Percentiles rank a stretch among this genome's conserved stretches.
Conservation (phyloP, 2,888 invertebrate genomes). For the Beris morrisii region DNA sequence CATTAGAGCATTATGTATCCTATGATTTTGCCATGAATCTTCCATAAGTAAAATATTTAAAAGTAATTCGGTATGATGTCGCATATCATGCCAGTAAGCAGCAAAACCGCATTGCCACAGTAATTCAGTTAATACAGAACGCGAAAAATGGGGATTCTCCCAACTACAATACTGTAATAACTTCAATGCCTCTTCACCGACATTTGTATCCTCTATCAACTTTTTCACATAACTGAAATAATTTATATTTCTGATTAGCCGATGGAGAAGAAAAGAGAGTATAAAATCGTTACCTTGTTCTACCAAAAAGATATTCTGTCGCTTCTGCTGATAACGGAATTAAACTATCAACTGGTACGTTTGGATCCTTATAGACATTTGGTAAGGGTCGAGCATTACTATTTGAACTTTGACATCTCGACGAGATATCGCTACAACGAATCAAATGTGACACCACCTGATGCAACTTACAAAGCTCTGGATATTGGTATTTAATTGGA, state of each 20-base stretch:
- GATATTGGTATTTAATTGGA: slow-evolving; percentile 93
- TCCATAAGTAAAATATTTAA: slow-evolving; percentile 85
- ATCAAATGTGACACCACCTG: slow-evolving; percentile 88
- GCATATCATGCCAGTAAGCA: slow-evolving; percentile 91
- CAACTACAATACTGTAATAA: slow-evolving; percentile 92
- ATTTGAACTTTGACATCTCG: slow-evolving; percentile 64
- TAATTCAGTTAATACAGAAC: slow-evolving; percentile 84
- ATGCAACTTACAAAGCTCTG: slow-evolving; percentile 91
- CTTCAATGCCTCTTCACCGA: slow-evolving; percentile 87
- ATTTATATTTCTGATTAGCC: not conserved
- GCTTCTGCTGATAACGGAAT: slow-evolving; percentile 74
- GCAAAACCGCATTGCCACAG: slow-evolving; percentile 87
- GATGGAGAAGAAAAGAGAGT: too few relatives aligned
- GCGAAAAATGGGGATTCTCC: slow-evolving; percentile 95
- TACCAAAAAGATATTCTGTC: slow-evolving; percentile 78
- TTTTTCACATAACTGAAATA: slow-evolving; percentile 82
- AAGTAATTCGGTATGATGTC: slow-evolving; percentile 88
- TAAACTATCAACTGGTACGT: slow-evolving; percentile 59
- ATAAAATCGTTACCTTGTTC: slow-evolving; percentile 65
- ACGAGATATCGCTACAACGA: slow-evolving; percentile 87
- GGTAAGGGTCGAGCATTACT: slow-evolving; percentile 63
- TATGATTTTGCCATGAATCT: slow-evolving; percentile 94
- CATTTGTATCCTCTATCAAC: slow-evolving; percentile 90
- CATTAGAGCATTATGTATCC: slow-evolving; percentile 91
- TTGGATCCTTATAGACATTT: slow-evolving; percentile 73